Evolutionary conservation across 2,888 invertebrate genomes (phyloP), one percentile per base, ranked within the genome.

Genomic region (Drosophila cracens): DNA sequence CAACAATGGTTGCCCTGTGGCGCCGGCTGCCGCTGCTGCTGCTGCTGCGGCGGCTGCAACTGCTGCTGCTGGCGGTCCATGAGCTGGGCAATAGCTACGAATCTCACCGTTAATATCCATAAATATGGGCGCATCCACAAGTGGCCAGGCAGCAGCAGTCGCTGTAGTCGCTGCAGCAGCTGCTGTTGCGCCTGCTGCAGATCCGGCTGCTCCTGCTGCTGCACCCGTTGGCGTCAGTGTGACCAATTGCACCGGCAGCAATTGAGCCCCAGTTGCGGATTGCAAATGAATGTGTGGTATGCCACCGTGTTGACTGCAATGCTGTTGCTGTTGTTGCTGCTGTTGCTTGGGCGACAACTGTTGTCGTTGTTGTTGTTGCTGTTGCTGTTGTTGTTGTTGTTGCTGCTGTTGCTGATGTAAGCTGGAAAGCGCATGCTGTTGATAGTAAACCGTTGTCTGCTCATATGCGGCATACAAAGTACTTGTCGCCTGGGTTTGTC

Each of bases 81-180:
- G 93, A 70, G 93, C 92, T 69, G 93, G 92, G 85, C 94, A 93
- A 89, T 90, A 93, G 79, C 93, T 94, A 74, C 93, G 93, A 69
- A 94, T 94, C 81, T 94, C 94, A 81, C 95, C 95, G 76, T 95
- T 95, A 61, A 94, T 94, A 60, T 95, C 95, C 89, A 95, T 94
- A 91, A 94, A 94, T 90, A 95, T 94, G 70, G 94, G 94, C 46
- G 95, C 94, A 73, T 94, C 94, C 70, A 93, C 93, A 67, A 93
- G 89, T 74, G 93, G 93, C 91, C 93, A 93, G 76, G 91, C 92
- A 69, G 90, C 88, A 11, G 81, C 59, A 43, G 82, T 91, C 67
- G 87, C 89, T 46, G 76, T 67, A 18, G 76, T 70, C n/a, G 69
- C 40, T 40, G 61, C 70, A 21, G 58, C 56, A 46, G 76, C 58